Evolutionary conservation across 2,797 vertebrate species (phyloP).

Genomic region (Manis crassicaudata): DNA sequence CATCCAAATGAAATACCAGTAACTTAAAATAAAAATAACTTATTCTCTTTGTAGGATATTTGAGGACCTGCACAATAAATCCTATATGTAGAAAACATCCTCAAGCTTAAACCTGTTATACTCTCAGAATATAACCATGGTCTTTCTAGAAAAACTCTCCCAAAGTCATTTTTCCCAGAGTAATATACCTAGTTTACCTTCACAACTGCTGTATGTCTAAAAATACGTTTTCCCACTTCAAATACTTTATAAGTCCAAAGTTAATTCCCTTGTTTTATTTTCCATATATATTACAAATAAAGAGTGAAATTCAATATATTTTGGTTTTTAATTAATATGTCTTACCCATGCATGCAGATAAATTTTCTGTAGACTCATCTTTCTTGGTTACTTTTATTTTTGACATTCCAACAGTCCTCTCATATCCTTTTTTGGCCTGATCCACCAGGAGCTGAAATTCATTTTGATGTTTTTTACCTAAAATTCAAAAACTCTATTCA

Average conservation of each 20-base stretch:
- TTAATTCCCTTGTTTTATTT: neutral
- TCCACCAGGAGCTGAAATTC: constrained; percentile 86
- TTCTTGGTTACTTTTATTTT: constrained; percentile 37
- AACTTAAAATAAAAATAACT: neutral
- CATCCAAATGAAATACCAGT: neutral
- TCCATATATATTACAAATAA: constrained; percentile 36
- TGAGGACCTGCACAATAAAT: constrained; percentile 2
- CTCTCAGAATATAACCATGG: too few species aligned
- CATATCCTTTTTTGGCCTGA: constrained; percentile 84
- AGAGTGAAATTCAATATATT: neutral
- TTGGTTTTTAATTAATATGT: neutral
- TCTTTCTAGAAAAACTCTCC: neutral
- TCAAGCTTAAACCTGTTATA: neutral
- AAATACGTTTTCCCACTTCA: neutral
- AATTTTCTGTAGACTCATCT: constrained; percentile 37
- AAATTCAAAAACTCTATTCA: constrained; percentile 71
- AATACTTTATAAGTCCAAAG: neutral
- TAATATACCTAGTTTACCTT: neutral
- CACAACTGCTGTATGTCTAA: neutral
- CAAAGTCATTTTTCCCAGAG: neutral
- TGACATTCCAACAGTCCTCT: constrained; percentile 68
- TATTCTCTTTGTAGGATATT: neutral
- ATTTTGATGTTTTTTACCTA: constrained; percentile 85
- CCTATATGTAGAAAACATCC: neutral
- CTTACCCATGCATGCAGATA: constrained; percentile 77